Conservation (phyloP, 1,140 invertebrate species). For the Rhysida immarginata region DNA sequence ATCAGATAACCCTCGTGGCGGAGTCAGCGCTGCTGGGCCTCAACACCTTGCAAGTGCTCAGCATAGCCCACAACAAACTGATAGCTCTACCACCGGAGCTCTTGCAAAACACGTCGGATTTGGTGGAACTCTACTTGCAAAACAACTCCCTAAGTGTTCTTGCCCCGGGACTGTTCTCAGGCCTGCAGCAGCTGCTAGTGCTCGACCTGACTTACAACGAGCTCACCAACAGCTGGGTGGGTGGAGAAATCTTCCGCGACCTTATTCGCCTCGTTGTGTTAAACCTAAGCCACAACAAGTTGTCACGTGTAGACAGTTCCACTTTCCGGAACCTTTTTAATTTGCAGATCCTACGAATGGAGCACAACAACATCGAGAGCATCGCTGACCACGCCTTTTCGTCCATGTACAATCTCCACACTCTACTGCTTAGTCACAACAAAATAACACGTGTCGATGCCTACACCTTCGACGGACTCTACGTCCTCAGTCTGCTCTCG, state of each 20-base stretch:
- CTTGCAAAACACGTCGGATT: slow-evolving; percentile 54
- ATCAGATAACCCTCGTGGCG: slow-evolving; percentile 50
- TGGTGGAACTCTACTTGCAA: slow-evolving; percentile 70
- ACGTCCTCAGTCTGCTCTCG: slow-evolving; percentile 56
- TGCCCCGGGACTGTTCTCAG: slow-evolving; percentile 58
- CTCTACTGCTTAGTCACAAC: slow-evolving; percentile 60
- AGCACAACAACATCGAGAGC: slow-evolving; percentile 58
- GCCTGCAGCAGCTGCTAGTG: slow-evolving; percentile 56
- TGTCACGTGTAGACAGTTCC: slow-evolving; percentile 59
- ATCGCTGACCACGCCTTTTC: slow-evolving; percentile 64
- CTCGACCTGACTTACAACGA: slow-evolving; percentile 76
- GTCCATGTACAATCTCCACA: slow-evolving; percentile 67
- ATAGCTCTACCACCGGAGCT: slow-evolving; percentile 67
- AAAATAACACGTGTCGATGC: slow-evolving; percentile 56
- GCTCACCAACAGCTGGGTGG: slow-evolving; percentile 61
- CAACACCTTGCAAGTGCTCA: slow-evolving; percentile 45
- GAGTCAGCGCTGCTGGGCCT: slow-evolving; percentile 54
- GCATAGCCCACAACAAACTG: slow-evolving; percentile 62
- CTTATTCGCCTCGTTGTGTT: slow-evolving; percentile 69
- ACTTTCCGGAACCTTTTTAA: slow-evolving; percentile 68
- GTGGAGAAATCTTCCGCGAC: slow-evolving; percentile 63
- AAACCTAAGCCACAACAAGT: slow-evolving; percentile 67
- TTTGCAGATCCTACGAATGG: slow-evolving; percentile 61
- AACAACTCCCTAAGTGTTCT: slow-evolving; percentile 66
- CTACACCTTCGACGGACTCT: slow-evolving; percentile 58